These are phyloP conservation scores for Pollimyrus isidori DNA, from an alignment of 2,113 vertebrate genomes.

Conservation along the genomic window DNA sequence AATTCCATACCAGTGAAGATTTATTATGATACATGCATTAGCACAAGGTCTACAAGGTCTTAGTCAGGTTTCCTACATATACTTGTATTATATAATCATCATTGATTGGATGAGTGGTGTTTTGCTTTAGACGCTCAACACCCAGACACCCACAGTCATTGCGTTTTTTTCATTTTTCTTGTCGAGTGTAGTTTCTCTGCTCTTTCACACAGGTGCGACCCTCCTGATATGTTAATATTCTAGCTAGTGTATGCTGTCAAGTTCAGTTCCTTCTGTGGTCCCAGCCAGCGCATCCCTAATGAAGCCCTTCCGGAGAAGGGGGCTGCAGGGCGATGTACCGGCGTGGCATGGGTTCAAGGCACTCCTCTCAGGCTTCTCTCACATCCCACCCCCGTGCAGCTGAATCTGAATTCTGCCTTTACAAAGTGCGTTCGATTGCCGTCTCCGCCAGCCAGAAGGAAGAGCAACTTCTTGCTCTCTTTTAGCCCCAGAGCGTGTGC, in stretches of 20 bases:
- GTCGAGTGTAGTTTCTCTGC: neutral
- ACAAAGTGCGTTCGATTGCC: constrained; percentile 60
- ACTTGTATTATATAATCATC: neutral
- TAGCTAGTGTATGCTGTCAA: neutral
- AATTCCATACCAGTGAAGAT: neutral
- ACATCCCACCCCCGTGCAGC: neutral
- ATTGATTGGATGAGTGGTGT: no score
- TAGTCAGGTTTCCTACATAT: neutral
- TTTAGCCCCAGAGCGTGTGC: constrained; percentile 60
- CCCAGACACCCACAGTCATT: neutral
- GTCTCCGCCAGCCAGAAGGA: constrained; percentile 63
- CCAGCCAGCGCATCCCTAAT: neutral
- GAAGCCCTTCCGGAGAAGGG: neutral
- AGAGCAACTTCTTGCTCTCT: constrained; percentile 36
- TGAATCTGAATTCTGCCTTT: constrained; percentile 25
- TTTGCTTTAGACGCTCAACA: neutral
- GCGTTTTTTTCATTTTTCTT: neutral
- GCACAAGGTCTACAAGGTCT: neutral
- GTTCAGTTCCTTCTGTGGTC: neutral
- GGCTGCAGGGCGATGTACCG: neutral
- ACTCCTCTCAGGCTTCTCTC: constrained; percentile 1
- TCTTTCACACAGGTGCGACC: neutral
- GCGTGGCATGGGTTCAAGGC: constrained; percentile 6
- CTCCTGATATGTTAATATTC: neutral
- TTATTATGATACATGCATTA: neutral